Conservation (phyloP, 2,797 vertebrate genomes). For the Pseudocheirus occidentalis region DNA sequence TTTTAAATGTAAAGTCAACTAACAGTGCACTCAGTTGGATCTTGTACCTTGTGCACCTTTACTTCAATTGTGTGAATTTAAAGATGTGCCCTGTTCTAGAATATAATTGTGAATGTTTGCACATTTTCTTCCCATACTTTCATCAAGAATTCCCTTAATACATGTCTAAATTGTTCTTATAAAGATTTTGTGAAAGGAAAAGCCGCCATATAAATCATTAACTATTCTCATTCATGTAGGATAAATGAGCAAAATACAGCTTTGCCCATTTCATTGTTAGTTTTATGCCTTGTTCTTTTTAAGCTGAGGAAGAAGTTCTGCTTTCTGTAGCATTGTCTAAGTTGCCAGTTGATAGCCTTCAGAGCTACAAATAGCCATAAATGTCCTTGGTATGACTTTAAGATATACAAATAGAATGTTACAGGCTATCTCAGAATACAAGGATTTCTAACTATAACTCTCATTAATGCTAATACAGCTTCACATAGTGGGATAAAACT, state of each 20-base stretch:
- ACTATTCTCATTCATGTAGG: neutral
- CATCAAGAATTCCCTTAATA: neutral
- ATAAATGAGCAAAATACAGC: neutral
- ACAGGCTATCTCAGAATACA: slow-evolving; percentile 60
- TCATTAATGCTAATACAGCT: slow-evolving; percentile 70
- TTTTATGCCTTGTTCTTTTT: neutral
- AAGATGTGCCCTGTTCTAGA: neutral
- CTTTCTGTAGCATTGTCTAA: slow-evolving; percentile 31
- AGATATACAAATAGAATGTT: slow-evolving; percentile 65
- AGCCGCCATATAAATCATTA: neutral
- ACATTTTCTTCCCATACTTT: neutral
- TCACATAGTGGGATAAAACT: slow-evolving; percentile 70
- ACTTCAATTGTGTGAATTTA: neutral
- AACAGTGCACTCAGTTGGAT: neutral
- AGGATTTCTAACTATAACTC: slow-evolving; percentile 74
- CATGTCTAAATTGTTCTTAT: neutral
- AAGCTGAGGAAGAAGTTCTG: neutral
- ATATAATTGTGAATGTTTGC: neutral
- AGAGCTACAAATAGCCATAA: slow-evolving; percentile 57
- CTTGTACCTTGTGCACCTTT: neutral
- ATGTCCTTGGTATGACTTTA: slow-evolving; percentile 69
- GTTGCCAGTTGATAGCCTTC: slow-evolving; percentile 52
- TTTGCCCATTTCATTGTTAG: neutral
- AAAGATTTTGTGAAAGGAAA: neutral
- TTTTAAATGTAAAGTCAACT: neutral